Conservation (phyloP, 2,888 invertebrate species). For the Helicoverpa assulta region DNA sequence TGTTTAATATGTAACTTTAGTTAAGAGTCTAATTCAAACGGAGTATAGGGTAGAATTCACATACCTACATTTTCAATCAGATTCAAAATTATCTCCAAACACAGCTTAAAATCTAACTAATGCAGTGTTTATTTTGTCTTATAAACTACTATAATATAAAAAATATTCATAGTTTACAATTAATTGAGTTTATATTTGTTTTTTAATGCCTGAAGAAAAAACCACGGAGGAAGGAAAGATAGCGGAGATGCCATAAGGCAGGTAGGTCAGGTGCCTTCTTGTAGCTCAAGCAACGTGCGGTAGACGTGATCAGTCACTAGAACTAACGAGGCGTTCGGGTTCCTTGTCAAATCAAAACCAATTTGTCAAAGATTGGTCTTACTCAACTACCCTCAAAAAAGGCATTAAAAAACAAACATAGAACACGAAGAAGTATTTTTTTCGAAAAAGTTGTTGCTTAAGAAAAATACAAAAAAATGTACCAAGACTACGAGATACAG, state of each 20-base stretch:
- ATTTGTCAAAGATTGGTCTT: too few relatives aligned
- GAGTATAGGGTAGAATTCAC: too few relatives aligned
- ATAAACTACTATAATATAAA: conserved; percentile 52
- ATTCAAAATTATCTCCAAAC: conserved; percentile 21
- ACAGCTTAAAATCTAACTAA: conserved; percentile 22
- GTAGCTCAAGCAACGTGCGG: too few relatives aligned
- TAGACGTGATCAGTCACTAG: too few relatives aligned
- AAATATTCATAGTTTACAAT: conserved; percentile 51
- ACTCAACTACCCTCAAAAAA: background rate
- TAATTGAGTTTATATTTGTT: conserved; percentile 25
- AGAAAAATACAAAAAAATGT: conserved; percentile 57
- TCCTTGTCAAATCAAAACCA: too few relatives aligned
- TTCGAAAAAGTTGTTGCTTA: conserved; percentile 46
- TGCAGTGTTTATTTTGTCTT: conserved; percentile 44
- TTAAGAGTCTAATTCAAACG: too few relatives aligned
- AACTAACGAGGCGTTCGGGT: too few relatives aligned
- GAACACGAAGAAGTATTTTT: conserved; percentile 8
- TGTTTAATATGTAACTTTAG: too few relatives aligned
- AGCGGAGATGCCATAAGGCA: too few relatives aligned
- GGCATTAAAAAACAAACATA: conserved; percentile 24
- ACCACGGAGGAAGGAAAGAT: too few relatives aligned
- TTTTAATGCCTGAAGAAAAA: background rate
- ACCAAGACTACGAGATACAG: conserved; percentile 51
- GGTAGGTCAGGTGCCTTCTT: too few relatives aligned
- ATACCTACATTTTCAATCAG: too few relatives aligned